phyloP scores from a whole-genome alignment of 2,888 invertebrate species.

The Drosophila meridiana region DNA sequence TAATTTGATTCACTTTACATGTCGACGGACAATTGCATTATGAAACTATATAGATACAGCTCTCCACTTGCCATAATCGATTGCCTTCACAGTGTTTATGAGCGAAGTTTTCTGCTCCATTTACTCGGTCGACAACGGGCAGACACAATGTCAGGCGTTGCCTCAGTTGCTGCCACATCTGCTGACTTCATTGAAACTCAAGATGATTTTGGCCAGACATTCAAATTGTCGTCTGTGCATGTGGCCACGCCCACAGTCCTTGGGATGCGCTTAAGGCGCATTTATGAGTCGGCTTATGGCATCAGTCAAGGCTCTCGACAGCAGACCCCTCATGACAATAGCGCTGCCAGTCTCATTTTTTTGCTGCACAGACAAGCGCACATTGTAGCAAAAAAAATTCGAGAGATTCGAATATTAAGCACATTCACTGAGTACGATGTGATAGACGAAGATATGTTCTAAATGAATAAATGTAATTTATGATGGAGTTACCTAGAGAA shows the following conservation, averaged over 20 bases:
- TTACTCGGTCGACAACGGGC: slow-evolving; percentile 4
- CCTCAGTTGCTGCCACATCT: slow-evolving; percentile 14
- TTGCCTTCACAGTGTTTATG: slow-evolving; percentile 32
- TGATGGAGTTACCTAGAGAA: not conserved
- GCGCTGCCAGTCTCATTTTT: slow-evolving; percentile 1
- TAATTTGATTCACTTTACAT: slow-evolving; percentile 64
- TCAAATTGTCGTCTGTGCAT: slow-evolving; percentile 8
- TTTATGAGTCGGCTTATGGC: slow-evolving; percentile 20
- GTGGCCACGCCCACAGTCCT: slow-evolving; percentile 25
- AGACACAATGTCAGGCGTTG: not conserved
- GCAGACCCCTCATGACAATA: not conserved
- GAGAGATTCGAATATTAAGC: not conserved
- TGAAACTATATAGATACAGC: slow-evolving; percentile 29
- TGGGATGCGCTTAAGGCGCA: slow-evolving; percentile 33
- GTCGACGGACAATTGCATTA: slow-evolving; percentile 35
- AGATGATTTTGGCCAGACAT: slow-evolving; percentile 15
- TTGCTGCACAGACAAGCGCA: not conserved
- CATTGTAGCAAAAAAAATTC: not conserved
- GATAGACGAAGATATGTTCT: not conserved
- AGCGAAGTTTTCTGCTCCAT: slow-evolving; percentile 27
- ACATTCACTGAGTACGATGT: not conserved
- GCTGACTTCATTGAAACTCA: slow-evolving; percentile 25
- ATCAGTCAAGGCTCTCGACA: slow-evolving; percentile 18
- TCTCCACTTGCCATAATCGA: slow-evolving; percentile 22
- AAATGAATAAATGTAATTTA: not conserved